Conservation (phyloP, 2,888 invertebrate genomes). For the Ectobius pallidus region DNA sequence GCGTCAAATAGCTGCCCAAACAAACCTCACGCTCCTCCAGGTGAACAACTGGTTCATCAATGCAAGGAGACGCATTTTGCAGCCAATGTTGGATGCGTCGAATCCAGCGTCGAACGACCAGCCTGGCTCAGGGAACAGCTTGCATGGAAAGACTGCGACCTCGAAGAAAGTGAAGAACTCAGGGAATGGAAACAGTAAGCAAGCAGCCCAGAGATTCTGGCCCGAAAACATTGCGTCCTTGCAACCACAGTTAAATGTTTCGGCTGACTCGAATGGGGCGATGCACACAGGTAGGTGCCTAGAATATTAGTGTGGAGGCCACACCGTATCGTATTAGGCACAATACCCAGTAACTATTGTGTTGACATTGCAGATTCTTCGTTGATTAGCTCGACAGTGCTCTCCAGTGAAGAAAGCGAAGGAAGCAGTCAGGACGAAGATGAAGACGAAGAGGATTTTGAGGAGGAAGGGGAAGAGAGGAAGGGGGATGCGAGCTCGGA, state of each 20-base stretch:
- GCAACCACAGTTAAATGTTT: conserved; percentile 59
- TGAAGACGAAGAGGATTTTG: conserved; percentile 36
- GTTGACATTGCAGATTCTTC: conserved; percentile 37
- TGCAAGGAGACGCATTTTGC: conserved; percentile 86
- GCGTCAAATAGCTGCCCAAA: conserved; percentile 85
- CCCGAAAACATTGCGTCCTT: conserved; percentile 69
- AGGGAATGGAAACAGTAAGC: conserved; percentile 51
- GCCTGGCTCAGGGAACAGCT: conserved; percentile 39
- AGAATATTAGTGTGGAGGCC: too few species aligned
- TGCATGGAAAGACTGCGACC: conserved; percentile 57
- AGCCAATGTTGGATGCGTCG: conserved; percentile 87
- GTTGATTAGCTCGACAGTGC: conserved; percentile 40
- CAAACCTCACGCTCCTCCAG: conserved; percentile 84
- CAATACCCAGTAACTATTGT: too few species aligned
- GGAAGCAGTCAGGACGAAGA: conserved; percentile 46
- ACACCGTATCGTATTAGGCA: too few species aligned
- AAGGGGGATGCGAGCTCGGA: conserved; percentile 22
- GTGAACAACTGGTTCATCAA: conserved; percentile 96
- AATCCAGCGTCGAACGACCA: conserved; percentile 52
- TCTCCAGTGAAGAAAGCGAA: conserved; percentile 46
- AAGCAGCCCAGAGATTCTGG: conserved; percentile 75
- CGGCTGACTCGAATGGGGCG: conserved; percentile 36
- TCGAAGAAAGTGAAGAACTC: conserved; percentile 59
- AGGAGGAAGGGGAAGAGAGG: conserved; percentile 23
- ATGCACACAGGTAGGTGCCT: conserved; percentile 32